These are phyloP conservation scores for Mycetomoellerius zeteki DNA, from an alignment of 1,140 invertebrate genomes.

Conservation along the genomic window DNA sequence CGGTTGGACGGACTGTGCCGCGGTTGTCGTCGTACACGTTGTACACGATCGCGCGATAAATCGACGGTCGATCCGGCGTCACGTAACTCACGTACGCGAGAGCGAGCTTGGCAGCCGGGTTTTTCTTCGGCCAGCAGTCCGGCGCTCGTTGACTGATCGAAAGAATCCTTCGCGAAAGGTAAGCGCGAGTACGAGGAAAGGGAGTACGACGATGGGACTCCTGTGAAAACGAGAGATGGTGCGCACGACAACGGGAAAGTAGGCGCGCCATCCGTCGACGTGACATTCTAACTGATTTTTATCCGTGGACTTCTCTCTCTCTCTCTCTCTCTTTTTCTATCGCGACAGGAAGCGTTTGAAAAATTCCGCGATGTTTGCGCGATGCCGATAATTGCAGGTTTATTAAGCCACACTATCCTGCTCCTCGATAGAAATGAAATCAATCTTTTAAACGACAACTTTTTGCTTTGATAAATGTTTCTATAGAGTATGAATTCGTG, in stretches of 20 bases:
- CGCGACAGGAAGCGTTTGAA: conserved; percentile 28
- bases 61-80: conserved; percentile 77
- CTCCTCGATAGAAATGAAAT: conserved; percentile 8
- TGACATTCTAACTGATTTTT: conserved; percentile 73
- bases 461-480: neutral
- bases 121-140: conserved; percentile 72
- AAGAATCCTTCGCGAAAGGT: conserved; percentile 69
- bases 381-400: conserved; percentile 44
- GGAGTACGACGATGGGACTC: conserved; percentile 15
- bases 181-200: conserved; percentile 11
- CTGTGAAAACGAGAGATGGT: conserved; percentile 30
- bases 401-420: neutral
- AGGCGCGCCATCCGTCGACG: conserved; percentile 39
- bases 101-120: conserved; percentile 71
- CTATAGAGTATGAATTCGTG: neutral
- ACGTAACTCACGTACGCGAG: conserved; percentile 80
- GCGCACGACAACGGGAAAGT: conserved; percentile 61
- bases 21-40: conserved; percentile 56
- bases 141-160: conserved; percentile 65
- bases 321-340: neutral
- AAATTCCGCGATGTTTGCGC: conserved; percentile 37
- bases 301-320: neutral
- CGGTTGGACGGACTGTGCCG: conserved; percentile 62
- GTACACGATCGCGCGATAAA: conserved; percentile 75
- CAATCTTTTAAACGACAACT: neutral